phyloP scores from a whole-genome alignment of 2,113 vertebrate species.

The Pomatostomus ruficeps region DNA sequence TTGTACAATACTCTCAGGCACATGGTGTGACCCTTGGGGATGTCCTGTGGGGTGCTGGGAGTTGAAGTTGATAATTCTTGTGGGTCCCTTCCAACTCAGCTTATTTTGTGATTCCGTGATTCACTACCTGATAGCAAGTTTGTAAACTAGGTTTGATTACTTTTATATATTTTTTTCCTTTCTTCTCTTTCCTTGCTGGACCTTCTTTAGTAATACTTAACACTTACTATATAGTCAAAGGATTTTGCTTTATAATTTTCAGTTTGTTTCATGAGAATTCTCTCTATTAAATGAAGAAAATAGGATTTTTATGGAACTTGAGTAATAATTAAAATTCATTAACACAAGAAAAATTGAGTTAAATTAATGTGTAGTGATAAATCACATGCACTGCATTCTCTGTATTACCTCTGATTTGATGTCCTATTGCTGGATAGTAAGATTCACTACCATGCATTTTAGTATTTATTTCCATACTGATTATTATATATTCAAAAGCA shows the following conservation, averaged over 20 bases:
- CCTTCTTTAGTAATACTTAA: neutral
- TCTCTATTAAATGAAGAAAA: neutral
- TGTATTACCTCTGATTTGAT: neutral
- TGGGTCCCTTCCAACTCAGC: neutral
- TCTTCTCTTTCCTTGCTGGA: neutral
- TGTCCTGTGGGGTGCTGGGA: neutral
- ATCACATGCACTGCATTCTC: neutral
- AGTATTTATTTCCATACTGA: neutral
- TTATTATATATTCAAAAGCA: neutral
- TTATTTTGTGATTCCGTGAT: neutral
- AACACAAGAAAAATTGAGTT: neutral
- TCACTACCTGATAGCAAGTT: neutral
- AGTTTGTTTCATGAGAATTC: neutral
- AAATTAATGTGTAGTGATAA: neutral
- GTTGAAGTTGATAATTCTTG: neutral
- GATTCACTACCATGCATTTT: neutral
- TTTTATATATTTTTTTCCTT: neutral
- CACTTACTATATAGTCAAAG: neutral
- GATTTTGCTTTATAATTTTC: neutral
- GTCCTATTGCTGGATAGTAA: neutral
- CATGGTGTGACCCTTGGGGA: neutral
- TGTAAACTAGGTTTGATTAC: neutral
- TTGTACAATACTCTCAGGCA: neutral
- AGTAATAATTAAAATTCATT: neutral
- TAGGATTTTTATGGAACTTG: neutral